Base-by-base conservation (phyloP, 2,797 vertebrate species). In the Xenopus petersii region DNA sequence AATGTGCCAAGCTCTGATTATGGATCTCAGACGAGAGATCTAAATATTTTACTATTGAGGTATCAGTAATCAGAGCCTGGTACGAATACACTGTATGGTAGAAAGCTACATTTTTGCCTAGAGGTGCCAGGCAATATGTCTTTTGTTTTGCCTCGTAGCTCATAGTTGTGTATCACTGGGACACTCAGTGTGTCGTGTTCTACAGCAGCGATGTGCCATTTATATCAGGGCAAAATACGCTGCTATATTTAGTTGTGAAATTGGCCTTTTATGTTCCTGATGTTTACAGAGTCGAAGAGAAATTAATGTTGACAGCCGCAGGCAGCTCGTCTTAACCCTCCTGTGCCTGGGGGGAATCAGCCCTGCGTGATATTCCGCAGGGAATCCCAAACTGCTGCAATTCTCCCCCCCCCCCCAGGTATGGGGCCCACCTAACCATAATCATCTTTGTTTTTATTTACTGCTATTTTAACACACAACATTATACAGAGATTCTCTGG, bases 191-290 rank as follows among this genome's bases (percentile, higher is more conserved):
- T 79, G 71, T 65, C 71, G 76, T 93, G 93, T 94, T 93, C 88
- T 92, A 94, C 89, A 89, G 89, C 88, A 90, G 90, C 90, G 93
- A 92, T 91, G 93, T 93, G 91, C 92, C 90, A 93, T 91, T 92
- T 88, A 91, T 93, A 91, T 93, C 92, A 92, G 91, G 89, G 88
- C 90, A 91, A 89, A 89, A 91, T 90, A 89, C 88, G 88, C 88
- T 85, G 93, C 91, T 93, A 91, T 94, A 93, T 93, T 94, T 93
- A 91, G 89, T 92, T 90, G 89, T 93, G 91, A 95, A 94, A 94
- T 92, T 89, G 92, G 91, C 91, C 89, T 92, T 93, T 93, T 93
- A 93, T 92, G 89, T 89, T 92, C 91, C 89, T 93, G 90, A 92
- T 92, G 91, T 92, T 92, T 91, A 91, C 90, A 90, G 89, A 92